phyloP scores from a whole-genome alignment of 2,888 invertebrate species.

The Diaprepes abbreviatus region DNA sequence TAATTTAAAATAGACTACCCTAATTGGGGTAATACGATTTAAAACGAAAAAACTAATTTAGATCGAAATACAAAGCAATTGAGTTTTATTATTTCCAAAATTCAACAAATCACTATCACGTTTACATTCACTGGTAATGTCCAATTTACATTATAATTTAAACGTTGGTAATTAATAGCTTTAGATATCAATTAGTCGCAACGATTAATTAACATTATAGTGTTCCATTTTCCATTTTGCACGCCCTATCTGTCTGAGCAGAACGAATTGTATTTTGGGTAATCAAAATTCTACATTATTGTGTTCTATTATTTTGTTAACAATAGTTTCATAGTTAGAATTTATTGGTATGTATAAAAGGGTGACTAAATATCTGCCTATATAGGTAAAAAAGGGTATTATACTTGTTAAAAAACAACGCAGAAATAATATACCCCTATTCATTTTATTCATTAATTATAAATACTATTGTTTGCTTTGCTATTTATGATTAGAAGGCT shows the following conservation, averaged over 20 bases:
- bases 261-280: constrained; percentile 27
- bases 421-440: too few relatives aligned
- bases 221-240: constrained; percentile 53
- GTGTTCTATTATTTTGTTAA: constrained; percentile 23
- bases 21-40: constrained; percentile 1
- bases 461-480: too few relatives aligned
- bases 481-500: too few relatives aligned
- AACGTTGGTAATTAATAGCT: constrained; percentile 56
- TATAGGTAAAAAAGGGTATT: background rate
- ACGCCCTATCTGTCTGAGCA: constrained; percentile 32
- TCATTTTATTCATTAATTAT: too few relatives aligned
- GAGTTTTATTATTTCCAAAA: constrained; percentile 34
- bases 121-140: constrained; percentile 42
- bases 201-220: constrained; percentile 61
- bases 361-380: background rate
- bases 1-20: too few relatives aligned
- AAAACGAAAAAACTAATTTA: constrained; percentile 15
- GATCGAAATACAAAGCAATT: constrained; percentile 25
- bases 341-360: constrained; percentile 1
- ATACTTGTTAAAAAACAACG: background rate
- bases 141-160: constrained; percentile 55
- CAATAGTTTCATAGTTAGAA: constrained; percentile 13
- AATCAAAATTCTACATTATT: constrained; percentile 13
- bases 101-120: constrained; percentile 35
- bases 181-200: constrained; percentile 57